Base-by-base conservation (phyloP, 2,113 vertebrate species). In the Halcyon malimbica region DNA sequence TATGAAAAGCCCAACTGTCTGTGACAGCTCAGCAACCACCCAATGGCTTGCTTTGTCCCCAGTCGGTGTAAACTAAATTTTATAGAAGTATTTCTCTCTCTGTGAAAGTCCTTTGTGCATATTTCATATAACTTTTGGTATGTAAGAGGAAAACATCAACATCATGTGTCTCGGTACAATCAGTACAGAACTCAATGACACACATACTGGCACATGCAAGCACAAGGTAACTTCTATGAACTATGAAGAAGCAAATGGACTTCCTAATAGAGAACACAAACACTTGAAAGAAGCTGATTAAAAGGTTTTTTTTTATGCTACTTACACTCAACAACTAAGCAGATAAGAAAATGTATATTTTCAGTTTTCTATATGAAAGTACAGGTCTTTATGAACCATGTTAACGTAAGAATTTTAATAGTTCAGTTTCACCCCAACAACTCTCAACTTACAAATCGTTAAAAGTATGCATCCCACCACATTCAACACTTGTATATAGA, bases 171-270 rank as follows among this genome's bases (percentile, higher is more conserved):
- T 65, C 39, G 13, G 28, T 41, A 79, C 35, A 68, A 60, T 9
- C 1, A 2, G 29, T 2, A 1, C 63, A 75, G 59, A 87, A 46
- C 3, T n/a, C 16, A 57, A 31, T 15, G 51, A 23, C 62, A 65
- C 33, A 37, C 4, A 25, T n/a, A 9, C 4, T 6, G 57, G 50
- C n/a, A 67, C 29, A 12, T 1, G 11, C 12, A 17, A 56, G 24
- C 64, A 54, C 15, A 57, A 51, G 26, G n/a, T 21, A 90, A 59
- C 7, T 31, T 74, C 63, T 16, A 19, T 5, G 26, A 90, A 70
- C 33, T 23, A 48, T 0, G 0, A 84, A 74, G 41, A 20, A 53
- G 31, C 15, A 20, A 28, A 80, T 74, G 0, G 0, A 83, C 74
- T 94, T 86, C 59, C 48, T 50, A 53, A 42, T 54, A 86, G 29